A percentile compares a stretch with the other conserved stretches of the same genome.
These are phyloP conservation scores for Lepidurus apus DNA, from an alignment of 1,140 invertebrate genomes.

Conservation along the genomic window DNA sequence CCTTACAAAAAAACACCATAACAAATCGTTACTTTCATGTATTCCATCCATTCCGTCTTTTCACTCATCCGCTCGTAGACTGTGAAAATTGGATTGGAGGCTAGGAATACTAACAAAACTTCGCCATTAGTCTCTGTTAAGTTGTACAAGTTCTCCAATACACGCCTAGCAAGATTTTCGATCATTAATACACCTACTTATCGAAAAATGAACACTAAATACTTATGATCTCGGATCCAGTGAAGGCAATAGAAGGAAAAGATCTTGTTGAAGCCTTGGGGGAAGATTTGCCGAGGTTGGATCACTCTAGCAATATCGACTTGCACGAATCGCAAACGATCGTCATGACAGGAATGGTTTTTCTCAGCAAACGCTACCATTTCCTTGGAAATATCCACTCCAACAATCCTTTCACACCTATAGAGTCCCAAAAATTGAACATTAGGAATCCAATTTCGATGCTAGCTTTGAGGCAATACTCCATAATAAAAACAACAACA, in stretches of 20 bases:
- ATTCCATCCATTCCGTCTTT: slow-evolving; percentile 55
- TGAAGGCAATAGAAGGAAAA: slow-evolving; percentile 77
- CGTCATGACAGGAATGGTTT: slow-evolving; percentile 45
- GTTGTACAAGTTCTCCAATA: slow-evolving; percentile 59
- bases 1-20: neutral
- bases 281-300: slow-evolving; percentile 41
- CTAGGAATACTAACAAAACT: slow-evolving; percentile 62
- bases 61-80: slow-evolving; percentile 58
- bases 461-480: neutral
- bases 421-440: neutral
- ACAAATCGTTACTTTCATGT: slow-evolving; percentile 53
- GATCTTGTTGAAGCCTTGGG: slow-evolving; percentile 56
- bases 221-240: slow-evolving; percentile 70
- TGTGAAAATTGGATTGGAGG: slow-evolving; percentile 63
- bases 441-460: neutral
- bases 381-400: slow-evolving; percentile 61
- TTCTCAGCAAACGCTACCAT: slow-evolving; percentile 63
- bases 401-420: slow-evolving; percentile 41
- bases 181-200: neutral
- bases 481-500: neutral
- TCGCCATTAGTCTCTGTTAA: slow-evolving; percentile 60
- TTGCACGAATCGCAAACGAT: slow-evolving; percentile 53
- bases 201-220: slow-evolving; percentile 40
- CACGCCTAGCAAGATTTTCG: slow-evolving; percentile 46
- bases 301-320: slow-evolving; percentile 58